Evolutionary conservation across 2,797 vertebrate genomes (phyloP).

Genomic region (Dendrocincla fuliginosa): DNA sequence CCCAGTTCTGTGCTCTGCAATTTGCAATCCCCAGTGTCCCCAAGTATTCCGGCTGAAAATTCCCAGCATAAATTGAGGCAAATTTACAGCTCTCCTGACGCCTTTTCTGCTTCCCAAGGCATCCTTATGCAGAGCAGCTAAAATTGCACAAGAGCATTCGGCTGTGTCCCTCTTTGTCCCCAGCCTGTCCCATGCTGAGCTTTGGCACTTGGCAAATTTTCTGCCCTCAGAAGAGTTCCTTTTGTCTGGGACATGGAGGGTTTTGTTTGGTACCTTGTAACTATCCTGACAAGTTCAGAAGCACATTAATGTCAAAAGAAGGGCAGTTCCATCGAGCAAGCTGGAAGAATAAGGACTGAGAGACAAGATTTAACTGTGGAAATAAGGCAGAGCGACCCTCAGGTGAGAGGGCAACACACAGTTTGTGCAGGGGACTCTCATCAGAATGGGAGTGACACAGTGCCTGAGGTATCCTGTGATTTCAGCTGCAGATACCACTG

Average conservation of each 20-base stretch:
- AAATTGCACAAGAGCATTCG: constrained; percentile 30
- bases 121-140: constrained; percentile 27
- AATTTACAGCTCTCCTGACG: constrained; percentile 48
- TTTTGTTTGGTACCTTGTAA: constrained; percentile 19
- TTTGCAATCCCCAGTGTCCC: constrained; percentile 31
- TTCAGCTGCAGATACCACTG: neutral
- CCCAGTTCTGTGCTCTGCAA: neutral
- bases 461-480: neutral
- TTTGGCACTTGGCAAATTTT: constrained; percentile 18
- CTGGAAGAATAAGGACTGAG: neutral
- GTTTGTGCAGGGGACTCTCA: neutral
- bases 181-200: constrained; percentile 23
- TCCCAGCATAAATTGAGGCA: constrained; percentile 38
- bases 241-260: neutral
- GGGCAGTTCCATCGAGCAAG: neutral
- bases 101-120: constrained; percentile 44
- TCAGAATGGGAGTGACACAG: neutral
- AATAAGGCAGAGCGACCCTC: neutral
- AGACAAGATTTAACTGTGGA: neutral
- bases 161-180: constrained; percentile 48
- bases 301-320: neutral
- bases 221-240: constrained; percentile 25
- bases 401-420: neutral
- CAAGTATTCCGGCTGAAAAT: neutral
- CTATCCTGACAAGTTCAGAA: neutral